Conservation (phyloP, 2,113 vertebrate species). For the Aplodontia rufa region DNA sequence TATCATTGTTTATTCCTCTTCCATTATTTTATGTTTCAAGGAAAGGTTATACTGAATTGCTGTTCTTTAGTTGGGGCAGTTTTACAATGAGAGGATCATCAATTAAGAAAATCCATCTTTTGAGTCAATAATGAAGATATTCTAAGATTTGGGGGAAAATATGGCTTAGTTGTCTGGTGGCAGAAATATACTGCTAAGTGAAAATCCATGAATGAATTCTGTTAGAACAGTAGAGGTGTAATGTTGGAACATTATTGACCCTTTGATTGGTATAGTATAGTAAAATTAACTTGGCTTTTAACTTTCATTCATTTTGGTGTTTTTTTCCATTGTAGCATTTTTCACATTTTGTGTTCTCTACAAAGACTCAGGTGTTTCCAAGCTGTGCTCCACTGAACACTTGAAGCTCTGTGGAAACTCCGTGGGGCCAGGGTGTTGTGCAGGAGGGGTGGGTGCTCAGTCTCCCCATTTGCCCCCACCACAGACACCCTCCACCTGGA, state of each 20-base stretch:
- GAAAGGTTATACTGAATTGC: constrained; percentile 49
- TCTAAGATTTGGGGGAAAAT: constrained; percentile 55
- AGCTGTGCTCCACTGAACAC: not conserved
- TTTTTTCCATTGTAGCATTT: not conserved
- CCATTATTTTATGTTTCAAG: constrained; percentile 47
- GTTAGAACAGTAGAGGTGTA: constrained; percentile 8
- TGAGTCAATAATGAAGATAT: constrained; percentile 41
- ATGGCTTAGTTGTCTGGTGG: not conserved
- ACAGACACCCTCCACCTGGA: not conserved
- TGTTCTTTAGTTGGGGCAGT: constrained; percentile 21
- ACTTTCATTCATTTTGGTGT: constrained; percentile 1
- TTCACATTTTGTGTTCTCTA: not conserved
- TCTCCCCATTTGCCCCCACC: rapidly evolving
- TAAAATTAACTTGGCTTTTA: not conserved
- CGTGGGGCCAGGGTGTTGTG: rapidly evolving
- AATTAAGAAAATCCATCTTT: constrained; percentile 64
- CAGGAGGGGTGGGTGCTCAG: not conserved
- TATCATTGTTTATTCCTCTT: constrained; percentile 30
- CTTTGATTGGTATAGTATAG: not conserved
- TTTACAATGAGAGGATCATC: constrained; percentile 51
- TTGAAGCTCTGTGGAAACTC: not conserved
- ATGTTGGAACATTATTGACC: not conserved
- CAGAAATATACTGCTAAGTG: constrained; percentile 18
- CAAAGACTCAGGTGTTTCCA: not conserved
- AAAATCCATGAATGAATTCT: constrained; percentile 50